Evolutionary conservation across 2,113 vertebrate genomes (phyloP), one percentile per base, ranked within the genome.

Genomic region (Festucalex cinctus): DNA sequence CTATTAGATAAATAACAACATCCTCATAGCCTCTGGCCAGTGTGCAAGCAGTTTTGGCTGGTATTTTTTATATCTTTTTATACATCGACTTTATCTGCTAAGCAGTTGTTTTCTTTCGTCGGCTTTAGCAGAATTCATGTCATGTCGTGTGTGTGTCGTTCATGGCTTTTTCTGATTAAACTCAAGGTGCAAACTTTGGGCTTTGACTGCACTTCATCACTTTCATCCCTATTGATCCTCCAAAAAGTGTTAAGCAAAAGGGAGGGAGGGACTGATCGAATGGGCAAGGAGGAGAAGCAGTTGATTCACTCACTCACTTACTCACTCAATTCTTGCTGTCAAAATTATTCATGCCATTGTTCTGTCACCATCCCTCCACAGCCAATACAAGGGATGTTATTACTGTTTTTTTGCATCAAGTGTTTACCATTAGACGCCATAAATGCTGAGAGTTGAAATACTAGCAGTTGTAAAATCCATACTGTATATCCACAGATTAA

Each of bases 391-490:
- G 8, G 8, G 8, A 39, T 39, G 2, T 32, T 32, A 1, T 1
- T 32, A 66, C 66, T 77, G 63, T 62, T 77, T 63, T 62, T 78
- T 39, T 51, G 77, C 37, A 59, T 43, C 53, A 22, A 67, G 76
- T 59, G 24, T 74, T 77, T 73, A 68, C 71, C 75, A 66, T 59
- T 65, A 64, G 69, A 75, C 70, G 77, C 72, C 69, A 77, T 84
- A 79, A 86, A 82, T 66, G 77, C 70, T 44, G 63, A 62, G 74
- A 78, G 82, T 75, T 85, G 83, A 85, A 88, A 87, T 85, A 85
- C 71, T 83, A 58, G 79, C 72, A 49, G 77, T 81, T 74, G 80
- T 85, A 83, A 85, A 89, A 87, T 86, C 83, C 80, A 82, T 62
- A 41, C 59, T 24, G 59, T 81, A 83, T 82, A 85, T 81, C 74